Base-by-base conservation (phyloP, 2,113 vertebrate genomes). In the Protobothrops mucrosquamatus region DNA sequence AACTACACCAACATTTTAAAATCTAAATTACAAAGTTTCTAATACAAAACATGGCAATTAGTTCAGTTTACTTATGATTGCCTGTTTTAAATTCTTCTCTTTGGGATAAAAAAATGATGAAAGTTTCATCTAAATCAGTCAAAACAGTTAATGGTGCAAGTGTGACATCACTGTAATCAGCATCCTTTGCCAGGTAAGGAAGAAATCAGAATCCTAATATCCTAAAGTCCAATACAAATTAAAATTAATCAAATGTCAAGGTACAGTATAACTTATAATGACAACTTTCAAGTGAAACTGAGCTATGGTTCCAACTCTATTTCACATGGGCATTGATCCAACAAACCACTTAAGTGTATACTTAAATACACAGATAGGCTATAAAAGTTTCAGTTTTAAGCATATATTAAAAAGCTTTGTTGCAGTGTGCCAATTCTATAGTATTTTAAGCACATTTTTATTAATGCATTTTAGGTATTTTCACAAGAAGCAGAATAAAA, bases 291-390 rank as follows among this genome's bases (percentile, higher is more conserved):
- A 89, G 43, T 26, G 51, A 6, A 61, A 85, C 22, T 59, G 55
- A 90, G 12, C 39, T 89, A 52, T 59, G 24, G 51, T 86, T 89
- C 43, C 39, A 89, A 22, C 54, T 59, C 54, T 46, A 93, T n/a
- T 90, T 86, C 46, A 93, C 22, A 15, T 52, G 43, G 87, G 87
- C 88, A 85, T 61, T 89, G 39, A 93, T 89, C 55, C 88, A 93
- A 23, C 43, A 89, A 93, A 93, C 46, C 88, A 93, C 39, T 89
- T 85, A 86, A 93, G 43, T 4, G n/a, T 85, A 1, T 34, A 57
- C 39, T 89, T 92, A 89, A 85, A 85, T 39, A 86, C 24, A 89
- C 23, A 34, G 8, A 89, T 39, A 85, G 29, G 51, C n/a, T 86
- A 51, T 20, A 29, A 89, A 89, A 48, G 52, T 7, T 85, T 26